Evolutionary conservation across 2,113 vertebrate species (phyloP), one percentile per base, ranked within the genome.

Genomic region (Pongo pygmaeus): DNA sequence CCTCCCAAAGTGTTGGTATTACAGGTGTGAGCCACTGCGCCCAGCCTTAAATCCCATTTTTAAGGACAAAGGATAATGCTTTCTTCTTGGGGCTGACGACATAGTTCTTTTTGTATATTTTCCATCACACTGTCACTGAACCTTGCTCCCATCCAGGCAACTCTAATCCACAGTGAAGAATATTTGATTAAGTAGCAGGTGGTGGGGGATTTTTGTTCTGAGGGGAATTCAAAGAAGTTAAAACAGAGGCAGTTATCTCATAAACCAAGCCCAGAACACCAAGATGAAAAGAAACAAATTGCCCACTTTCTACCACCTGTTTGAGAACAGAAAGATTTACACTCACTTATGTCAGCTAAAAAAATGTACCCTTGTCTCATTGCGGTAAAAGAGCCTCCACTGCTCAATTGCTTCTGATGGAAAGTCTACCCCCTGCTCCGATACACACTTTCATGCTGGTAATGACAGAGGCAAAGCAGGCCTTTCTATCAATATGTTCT

Each of bases 221-320:
- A 85, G 85, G 95, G 88, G 85, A 97, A 95, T 96, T 97, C 91
- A 89, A 64, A 55, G 87, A 94, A 84, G 84, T 94, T 95, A 91
- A 94, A 96, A 92, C 52, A 88, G 89, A 97, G 89, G 75, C 35
- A 35, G 69, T 74, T 1, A 18, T 25, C 90, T 90, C 94, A 89
- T 57, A 90, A 92, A 80, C 80, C 84, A 90, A 88, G 23, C 64
- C 35, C 70, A 67, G 93, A 84, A 83, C 52, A 38, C 77, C 13
- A n/a, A 89, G 91, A 94, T 79, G 92, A 93, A 93, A 91, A 80
- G 91, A 92, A 92, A 78, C 79, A 67, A 92, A 85, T 1, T 81
- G 69, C 70, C 91, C 38, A 79, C 93, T 89, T 96, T 93, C 87
- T 91, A 23, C 91, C 84, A 93, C 95, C 93, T 95, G 92, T 92